phyloP scores from a whole-genome alignment of 2,797 vertebrate genomes.

The Coilia nasus region DNA sequence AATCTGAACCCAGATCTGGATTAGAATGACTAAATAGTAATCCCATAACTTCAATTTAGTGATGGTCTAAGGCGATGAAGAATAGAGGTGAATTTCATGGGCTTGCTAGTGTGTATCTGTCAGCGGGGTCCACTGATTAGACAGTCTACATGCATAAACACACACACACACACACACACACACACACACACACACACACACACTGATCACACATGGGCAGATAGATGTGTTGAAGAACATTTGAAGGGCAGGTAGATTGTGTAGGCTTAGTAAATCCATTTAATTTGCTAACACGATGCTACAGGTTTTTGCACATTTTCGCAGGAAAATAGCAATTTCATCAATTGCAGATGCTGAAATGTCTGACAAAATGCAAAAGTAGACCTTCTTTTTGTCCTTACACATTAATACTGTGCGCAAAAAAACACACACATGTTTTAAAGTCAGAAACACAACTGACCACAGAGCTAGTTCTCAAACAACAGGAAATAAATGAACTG shows the following conservation, averaged over 20 bases:
- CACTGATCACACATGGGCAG: not conserved
- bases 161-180: not conserved
- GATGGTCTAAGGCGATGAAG: not conserved
- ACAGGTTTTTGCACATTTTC: not conserved
- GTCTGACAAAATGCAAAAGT: not conserved
- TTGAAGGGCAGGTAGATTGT: not conserved
- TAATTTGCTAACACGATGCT: not conserved
- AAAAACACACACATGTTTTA: not conserved
- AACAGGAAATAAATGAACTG: not conserved
- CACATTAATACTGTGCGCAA: not conserved
- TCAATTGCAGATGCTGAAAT: not conserved
- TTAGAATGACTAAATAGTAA: not conserved
- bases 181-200: not conserved
- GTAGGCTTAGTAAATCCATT: not conserved
- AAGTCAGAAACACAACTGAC: not conserved
- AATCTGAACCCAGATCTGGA: not conserved
- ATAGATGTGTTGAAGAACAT: not conserved
- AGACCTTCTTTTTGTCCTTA: not conserved
- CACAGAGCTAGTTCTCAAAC: not conserved
- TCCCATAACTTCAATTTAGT: not conserved
- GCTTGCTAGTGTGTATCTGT: not conserved
- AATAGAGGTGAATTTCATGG: not conserved
- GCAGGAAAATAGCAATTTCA: not conserved
- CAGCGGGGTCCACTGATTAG: slow-evolving; percentile 3
- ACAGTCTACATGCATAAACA: slow-evolving; percentile 14